phyloP scores from a whole-genome alignment of 1,140 invertebrate genomes.

The Papilio polytes region DNA sequence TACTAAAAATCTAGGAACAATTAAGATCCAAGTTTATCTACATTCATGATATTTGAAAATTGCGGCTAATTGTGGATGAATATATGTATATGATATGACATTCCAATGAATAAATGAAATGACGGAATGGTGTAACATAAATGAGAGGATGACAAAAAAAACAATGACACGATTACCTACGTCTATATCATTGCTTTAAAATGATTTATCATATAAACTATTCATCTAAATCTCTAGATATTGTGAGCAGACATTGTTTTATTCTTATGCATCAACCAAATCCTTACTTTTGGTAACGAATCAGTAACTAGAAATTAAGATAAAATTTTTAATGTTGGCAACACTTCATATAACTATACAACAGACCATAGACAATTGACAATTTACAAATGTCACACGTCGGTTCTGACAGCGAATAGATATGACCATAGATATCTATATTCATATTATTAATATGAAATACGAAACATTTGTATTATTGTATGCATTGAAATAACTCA shows the following conservation, averaged over 20 bases:
- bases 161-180: background rate
- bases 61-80: background rate
- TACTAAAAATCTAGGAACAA: background rate
- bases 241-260: background rate
- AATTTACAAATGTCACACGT: conserved; percentile 51
- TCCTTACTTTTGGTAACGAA: background rate
- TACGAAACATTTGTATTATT: too few relatives aligned
- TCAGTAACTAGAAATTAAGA: background rate
- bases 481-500: too few relatives aligned
- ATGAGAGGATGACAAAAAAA: background rate
- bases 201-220: background rate
- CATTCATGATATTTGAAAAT: background rate
- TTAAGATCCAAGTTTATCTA: background rate
- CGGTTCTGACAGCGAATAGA: conserved; percentile 57
- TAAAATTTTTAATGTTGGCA: background rate
- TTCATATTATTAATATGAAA: too few relatives aligned
- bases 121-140: background rate
- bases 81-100: background rate
- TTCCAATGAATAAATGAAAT: conserved; percentile 39
- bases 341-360: background rate
- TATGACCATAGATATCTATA: conserved; percentile 14
- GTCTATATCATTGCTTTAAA: background rate
- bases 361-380: background rate
- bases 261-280: background rate
- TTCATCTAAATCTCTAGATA: background rate